Base-by-base conservation (phyloP, 2,888 invertebrate species). In the Subacronicta megacephala region DNA sequence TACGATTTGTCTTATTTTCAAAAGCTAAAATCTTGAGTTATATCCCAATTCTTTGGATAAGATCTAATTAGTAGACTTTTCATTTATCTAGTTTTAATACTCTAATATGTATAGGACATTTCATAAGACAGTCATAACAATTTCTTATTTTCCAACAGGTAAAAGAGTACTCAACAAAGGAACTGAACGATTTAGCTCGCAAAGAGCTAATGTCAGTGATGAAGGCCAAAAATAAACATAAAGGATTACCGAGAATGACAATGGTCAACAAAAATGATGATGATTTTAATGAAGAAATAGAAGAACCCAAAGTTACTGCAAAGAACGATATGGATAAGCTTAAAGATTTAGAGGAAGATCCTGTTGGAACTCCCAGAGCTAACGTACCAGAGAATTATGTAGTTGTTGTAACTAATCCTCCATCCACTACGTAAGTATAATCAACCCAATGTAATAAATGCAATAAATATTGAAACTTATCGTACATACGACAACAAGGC, bases 81-180 rank as follows among this genome's bases (percentile, higher is more conserved):
- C n/a, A n/a, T n/a, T n/a, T n/a, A n/a, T n/a, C n/a, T n/a, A n/a
- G n/a, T n/a, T n/a, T n/a, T n/a, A n/a, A n/a, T n/a, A n/a, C n/a
- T n/a, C n/a, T n/a, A n/a, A n/a, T n/a, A n/a, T n/a, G n/a, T n/a
- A n/a, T n/a, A n/a, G n/a, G n/a, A n/a, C n/a, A n/a, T n/a, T n/a
- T n/a, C n/a, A n/a, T n/a, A n/a, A n/a, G n/a, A n/a, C n/a, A n/a
- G 1, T 9, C 23, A 9, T 7, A 23, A 7, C 9, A 6, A 7
- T 9, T 7, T 26, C 9, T 13, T 5, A 5, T 7, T 7, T 3
- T 2, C 1, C 10, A 31, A 6, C 78, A 93, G 93, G 72, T 92
- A 3, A 92, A 89, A 77, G 89, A 92, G 78, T 94, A 93, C 58
- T 87, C 94, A 17, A 85, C 88, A 0, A 92, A 90, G 63, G 91